phyloP scores from a whole-genome alignment of 2,888 invertebrate species.

The Metellina segmentata region DNA sequence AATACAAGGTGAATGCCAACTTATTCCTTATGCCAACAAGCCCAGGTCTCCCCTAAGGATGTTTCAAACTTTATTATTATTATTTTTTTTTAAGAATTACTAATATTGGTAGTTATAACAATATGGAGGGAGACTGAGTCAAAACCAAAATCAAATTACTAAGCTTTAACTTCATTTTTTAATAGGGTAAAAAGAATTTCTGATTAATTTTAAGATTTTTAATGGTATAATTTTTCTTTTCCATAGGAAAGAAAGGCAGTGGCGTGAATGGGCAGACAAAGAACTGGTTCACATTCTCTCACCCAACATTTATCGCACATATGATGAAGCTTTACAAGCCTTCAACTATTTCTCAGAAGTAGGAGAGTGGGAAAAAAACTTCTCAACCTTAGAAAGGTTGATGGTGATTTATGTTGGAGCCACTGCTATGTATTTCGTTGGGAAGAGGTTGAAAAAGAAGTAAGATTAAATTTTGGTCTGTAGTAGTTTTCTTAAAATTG shows the following conservation, averaged over 20 bases:
- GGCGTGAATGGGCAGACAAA: conserved; percentile 97
- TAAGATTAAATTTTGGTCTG: conserved; percentile 79
- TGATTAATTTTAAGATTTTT: not conserved
- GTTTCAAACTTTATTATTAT: not conserved
- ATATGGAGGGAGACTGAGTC: not conserved
- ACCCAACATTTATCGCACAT: conserved; percentile 96
- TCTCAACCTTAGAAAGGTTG: conserved; percentile 91
- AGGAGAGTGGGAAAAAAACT: conserved; percentile 95
- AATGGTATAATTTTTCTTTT: not conserved
- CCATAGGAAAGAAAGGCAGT: conserved; percentile 93
- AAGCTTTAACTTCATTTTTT: no score
- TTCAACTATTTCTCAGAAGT: conserved; percentile 96
- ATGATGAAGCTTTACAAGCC: conserved; percentile 91
- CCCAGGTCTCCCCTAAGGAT: no score
- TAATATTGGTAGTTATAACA: not conserved
- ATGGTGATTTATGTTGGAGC: conserved; percentile 96
- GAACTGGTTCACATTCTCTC: conserved; percentile 95
- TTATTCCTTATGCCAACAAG: no score
- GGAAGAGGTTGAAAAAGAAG: conserved; percentile 92
- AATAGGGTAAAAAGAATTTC: no score
- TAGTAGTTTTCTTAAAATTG: not conserved
- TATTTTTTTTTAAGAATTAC: not conserved
- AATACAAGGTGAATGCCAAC: no score
- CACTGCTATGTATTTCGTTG: conserved; percentile 94
- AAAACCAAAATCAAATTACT: no score